Conservation (phyloP, 2,797 vertebrate species). For the Chelmon rostratus region DNA sequence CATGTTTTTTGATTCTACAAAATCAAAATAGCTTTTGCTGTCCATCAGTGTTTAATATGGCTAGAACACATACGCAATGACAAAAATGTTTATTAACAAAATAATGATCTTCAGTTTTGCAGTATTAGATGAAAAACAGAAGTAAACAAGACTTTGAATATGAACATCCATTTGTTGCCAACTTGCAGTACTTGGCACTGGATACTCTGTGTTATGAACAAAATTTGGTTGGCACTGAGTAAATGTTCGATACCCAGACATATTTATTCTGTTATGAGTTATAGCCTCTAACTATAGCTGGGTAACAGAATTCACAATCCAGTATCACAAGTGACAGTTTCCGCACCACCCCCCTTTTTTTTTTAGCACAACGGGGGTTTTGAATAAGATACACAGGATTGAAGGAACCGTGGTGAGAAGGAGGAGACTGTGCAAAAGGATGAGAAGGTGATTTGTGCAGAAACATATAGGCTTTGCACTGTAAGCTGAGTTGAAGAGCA, state of each 20-base stretch:
- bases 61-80: background rate
- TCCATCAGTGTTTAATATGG: background rate
- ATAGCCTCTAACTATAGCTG: slow-evolving; percentile 15
- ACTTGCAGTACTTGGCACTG: background rate
- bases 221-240: slow-evolving; percentile 6
- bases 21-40: background rate
- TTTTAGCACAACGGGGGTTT: slow-evolving; percentile 27
- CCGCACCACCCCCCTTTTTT: background rate
- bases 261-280: slow-evolving; percentile 23
- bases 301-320: slow-evolving; percentile 32
- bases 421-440: slow-evolving; percentile 59
- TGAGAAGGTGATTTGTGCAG: slow-evolving; percentile 73
- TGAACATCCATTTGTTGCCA: background rate
- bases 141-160: background rate
- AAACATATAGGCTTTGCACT: slow-evolving; percentile 74
- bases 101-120: background rate
- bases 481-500: slow-evolving; percentile 73
- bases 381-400: slow-evolving; percentile 47
- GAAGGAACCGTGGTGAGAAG: slow-evolving; percentile 58
- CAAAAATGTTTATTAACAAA: slow-evolving; percentile 11
- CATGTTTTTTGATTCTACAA: background rate
- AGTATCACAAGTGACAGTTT: slow-evolving; percentile 7
- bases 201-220: background rate
- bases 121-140: background rate
- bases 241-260: slow-evolving; percentile 11